phyloP scores from a whole-genome alignment of 2,113 vertebrate species.

The Australoheros scitulus region DNA sequence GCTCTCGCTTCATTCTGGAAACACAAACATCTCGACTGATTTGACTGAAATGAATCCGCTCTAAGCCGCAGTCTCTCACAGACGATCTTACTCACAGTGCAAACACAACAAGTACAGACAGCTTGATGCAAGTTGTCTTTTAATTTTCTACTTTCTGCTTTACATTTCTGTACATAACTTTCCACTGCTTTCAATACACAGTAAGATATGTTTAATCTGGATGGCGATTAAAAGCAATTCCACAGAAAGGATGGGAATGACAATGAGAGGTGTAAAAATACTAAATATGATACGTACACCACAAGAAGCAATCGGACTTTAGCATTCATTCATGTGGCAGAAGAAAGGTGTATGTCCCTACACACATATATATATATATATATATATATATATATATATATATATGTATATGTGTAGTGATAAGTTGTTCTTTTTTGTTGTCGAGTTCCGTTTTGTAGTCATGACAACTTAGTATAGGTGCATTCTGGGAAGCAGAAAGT shows the following conservation, averaged over 20 bases:
- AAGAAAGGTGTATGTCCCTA: neutral
- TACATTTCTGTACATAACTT: neutral
- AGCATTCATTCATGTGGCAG: neutral
- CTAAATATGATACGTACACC: neutral
- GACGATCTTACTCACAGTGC: neutral
- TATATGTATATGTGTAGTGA: too few relatives aligned
- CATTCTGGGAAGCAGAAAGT: too few relatives aligned
- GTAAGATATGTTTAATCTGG: neutral
- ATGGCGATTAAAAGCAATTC: neutral
- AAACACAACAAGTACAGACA: conserved; percentile 32
- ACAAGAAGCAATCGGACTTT: neutral
- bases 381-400: too few relatives aligned
- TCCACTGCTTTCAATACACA: conserved; percentile 1
- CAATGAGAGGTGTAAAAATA: neutral
- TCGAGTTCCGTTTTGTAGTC: too few relatives aligned
- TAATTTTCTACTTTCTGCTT: conserved; percentile 13
- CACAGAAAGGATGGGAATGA: neutral
- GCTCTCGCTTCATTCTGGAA: neutral
- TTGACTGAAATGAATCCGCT: conserved; percentile 18
- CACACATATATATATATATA: neutral
- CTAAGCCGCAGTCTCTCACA: conserved; percentile 15
- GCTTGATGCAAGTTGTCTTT: conserved; percentile 26
- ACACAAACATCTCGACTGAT: neutral
- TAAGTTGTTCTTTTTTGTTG: too few relatives aligned
- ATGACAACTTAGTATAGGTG: too few relatives aligned